Evolutionary conservation across 2,797 vertebrate genomes (phyloP), one percentile per base, ranked within the genome.

Genomic region (Psittacula echo): DNA sequence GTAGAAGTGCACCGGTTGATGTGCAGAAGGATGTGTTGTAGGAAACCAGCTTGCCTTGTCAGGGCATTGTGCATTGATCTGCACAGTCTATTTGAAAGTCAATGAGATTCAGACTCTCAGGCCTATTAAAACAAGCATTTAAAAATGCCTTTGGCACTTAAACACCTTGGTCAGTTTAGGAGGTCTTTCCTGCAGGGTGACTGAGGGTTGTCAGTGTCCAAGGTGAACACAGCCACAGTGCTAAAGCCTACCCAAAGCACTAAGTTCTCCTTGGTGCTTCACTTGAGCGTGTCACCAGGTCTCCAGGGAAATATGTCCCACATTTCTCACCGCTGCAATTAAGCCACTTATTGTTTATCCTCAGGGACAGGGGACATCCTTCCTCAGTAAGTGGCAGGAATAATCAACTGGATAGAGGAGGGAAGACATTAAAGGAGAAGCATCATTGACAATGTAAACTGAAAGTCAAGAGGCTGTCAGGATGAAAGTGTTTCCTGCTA

Each of bases 61-160:
- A 96, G 89, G 91, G 44, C 29, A 16, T 53, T 73, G 83, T 82
- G 87, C 93, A 94, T 95, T 93, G 89, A 96, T 96, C 94, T 86
- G 64, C 64, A 30, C 14, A 44, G 47, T 30, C 32, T 0, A 85
- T 96, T 79, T 94, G 94, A 70, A 97, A 97, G 91, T 93, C 95
- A 96, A 96, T 90, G 87, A 94, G 94, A 82, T 82, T 91, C 71
- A 71, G 71, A 77, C 41, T 88, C 85, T 32, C 58, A 27, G 29
- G 23, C 32, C 79, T 67, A 90, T 96, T 92, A 95, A 91, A 95
- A 82, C 79, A 81, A 91, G 92, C 70, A 78, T 30, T 86, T 82
- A 2, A 74, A 94, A 91, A 51, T 15, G 93, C 90, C 74, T 94
- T 30, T 79, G 83, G 89, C 79, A 42, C 60, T 91, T 67, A 61